Conservation (phyloP, 2,113 vertebrate genomes). For the Mobula hypostoma region DNA sequence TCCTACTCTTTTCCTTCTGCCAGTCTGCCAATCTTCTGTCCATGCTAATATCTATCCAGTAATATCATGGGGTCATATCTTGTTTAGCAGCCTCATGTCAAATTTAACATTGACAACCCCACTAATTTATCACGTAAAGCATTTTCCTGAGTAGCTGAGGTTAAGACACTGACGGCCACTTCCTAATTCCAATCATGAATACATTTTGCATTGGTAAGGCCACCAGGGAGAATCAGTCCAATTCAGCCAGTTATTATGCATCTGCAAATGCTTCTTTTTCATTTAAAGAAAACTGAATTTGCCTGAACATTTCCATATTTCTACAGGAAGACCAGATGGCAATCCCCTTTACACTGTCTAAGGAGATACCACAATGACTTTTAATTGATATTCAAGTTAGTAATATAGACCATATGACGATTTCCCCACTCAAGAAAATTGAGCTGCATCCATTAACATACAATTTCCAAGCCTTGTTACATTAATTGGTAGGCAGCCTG, state of each 20-base stretch:
- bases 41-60: too few relatives aligned
- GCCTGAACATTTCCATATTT: neutral
- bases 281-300: neutral
- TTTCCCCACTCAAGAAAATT: neutral
- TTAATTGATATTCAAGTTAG: conserved; percentile 40
- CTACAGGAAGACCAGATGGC: neutral
- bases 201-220: neutral
- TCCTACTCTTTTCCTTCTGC: too few relatives aligned
- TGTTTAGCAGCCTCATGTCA: too few relatives aligned
- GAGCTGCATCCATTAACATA: neutral
- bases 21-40: too few relatives aligned
- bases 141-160: neutral
- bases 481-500: conserved; percentile 18
- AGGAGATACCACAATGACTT: conserved; percentile 40
- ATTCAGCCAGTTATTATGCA: neutral
- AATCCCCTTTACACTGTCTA: neutral
- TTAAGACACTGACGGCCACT: neutral
- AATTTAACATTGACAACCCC: neutral
- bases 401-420: neutral
- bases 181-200: neutral
- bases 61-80: too few relatives aligned
- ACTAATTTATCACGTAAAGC: neutral
- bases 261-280: neutral
- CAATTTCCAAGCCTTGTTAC: neutral
- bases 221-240: neutral